Evolutionary conservation across 2,888 invertebrate genomes (phyloP), one percentile per base, ranked within the genome.

Genomic region (Melinaea marsaeus): DNA sequence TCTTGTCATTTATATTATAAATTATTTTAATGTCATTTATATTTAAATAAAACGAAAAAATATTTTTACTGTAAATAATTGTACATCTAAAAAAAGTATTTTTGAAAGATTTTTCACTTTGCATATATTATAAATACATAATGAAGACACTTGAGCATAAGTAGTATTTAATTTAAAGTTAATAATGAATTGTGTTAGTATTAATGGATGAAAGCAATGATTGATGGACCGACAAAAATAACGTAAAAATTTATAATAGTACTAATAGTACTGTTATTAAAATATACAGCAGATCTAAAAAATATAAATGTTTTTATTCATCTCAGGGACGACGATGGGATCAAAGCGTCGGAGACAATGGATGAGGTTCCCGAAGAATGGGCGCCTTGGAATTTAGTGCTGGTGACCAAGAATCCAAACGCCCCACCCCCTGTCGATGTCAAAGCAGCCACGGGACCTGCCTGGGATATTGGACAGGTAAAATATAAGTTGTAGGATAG

Each of bases 381-480:
- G 90, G 82, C 85, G 5, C 89, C 90, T 0, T 90, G 90, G 90
- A 79, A 72, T 55, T 68, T 86, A 63, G 84, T 84, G 58, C 74
- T 84, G 51, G 71, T 84, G 13, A 78, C 78, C 34, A 87, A 84
- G 68, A 89, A 83, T 68, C 81, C 86, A 0, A 82, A 84, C 65
- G 88, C 88, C 2, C 89, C 88, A 2, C 82, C 90, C 4, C 90
- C 90, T 0, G 88, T 90, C 46, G 64, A 81, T 35, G 76, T 89
- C 45, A 82, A 77, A 68, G 79, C 83, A 4, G 66, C 83, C 0
- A 82, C 85, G 0, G 90, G 90, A 13, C 90, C 88, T 0, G 84
- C 80, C 4, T 90, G 90, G 90, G 90, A 90, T 61, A 86, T 90
- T 61, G 83, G 76, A 68, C 84, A 90, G 83, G 89, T 88, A 35